A percentile compares a stretch with the other conserved stretches of the same genome.
phyloP scores from a whole-genome alignment of 2,888 invertebrate species.

The Amphipoea lucens region DNA sequence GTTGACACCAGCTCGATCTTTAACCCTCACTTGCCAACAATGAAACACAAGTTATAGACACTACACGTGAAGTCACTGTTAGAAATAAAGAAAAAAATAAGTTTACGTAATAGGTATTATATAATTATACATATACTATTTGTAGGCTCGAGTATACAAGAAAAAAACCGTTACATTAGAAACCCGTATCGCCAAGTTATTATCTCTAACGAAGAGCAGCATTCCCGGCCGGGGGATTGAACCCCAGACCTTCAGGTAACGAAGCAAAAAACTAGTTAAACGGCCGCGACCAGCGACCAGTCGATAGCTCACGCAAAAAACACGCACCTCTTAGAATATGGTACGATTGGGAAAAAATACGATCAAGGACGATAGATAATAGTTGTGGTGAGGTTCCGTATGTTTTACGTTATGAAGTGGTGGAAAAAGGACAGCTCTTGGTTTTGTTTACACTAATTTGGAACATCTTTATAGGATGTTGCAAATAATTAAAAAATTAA shows the following conservation, averaged over 20 bases:
- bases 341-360: slow-evolving; percentile 38
- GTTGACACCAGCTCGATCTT: not conserved
- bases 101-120: no score
- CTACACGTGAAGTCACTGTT: not conserved
- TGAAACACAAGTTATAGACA: not conserved
- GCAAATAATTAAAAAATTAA: not conserved
- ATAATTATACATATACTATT: not conserved
- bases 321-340: slow-evolving; percentile 37
- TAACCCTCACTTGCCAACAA: not conserved
- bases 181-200: slow-evolving; percentile 50
- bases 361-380: slow-evolving; percentile 1
- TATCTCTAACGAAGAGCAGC: slow-evolving; percentile 49
- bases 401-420: not conserved
- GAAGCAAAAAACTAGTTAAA: slow-evolving; percentile 61
- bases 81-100: no score
- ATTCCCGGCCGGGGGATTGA: slow-evolving; percentile 59
- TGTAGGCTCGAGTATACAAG: not conserved
- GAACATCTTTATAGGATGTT: not conserved
- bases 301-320: slow-evolving; percentile 53
- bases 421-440: not conserved
- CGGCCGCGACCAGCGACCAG: slow-evolving; percentile 23
- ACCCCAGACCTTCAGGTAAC: slow-evolving; percentile 58
- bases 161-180: slow-evolving; percentile 51
- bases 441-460: not conserved
- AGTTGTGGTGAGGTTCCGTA: slow-evolving; percentile 43